These are phyloP conservation scores for Coecobrya sp. DNA, from an alignment of 2,888 invertebrate genomes.

Conservation along the genomic window DNA sequence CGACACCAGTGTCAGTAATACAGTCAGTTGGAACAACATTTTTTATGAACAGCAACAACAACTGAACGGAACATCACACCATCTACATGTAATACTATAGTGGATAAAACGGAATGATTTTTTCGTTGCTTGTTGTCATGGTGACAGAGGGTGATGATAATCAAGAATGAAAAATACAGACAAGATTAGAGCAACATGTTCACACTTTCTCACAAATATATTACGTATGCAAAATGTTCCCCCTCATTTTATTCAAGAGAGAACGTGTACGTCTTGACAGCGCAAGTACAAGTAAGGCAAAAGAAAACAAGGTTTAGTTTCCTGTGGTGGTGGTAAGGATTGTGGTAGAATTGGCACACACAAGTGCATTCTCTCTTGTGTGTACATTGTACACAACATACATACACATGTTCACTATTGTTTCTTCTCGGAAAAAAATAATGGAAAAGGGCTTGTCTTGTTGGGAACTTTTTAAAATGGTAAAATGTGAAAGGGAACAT, in stretches of 20 bases:
- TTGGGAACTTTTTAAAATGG: neutral
- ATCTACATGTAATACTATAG: neutral
- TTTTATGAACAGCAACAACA: too few relatives aligned
- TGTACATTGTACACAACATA: neutral
- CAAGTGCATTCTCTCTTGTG: neutral
- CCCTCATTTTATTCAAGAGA: conserved; percentile 42
- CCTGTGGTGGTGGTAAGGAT: neutral
- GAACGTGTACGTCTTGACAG: conserved; percentile 8
- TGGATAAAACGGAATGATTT: neutral
- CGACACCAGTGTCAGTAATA: neutral
- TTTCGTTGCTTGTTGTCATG: neutral
- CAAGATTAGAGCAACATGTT: conserved; percentile 36
- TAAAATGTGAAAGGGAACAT: neutral
- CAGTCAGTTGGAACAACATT: neutral
- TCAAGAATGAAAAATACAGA: conserved; percentile 18
- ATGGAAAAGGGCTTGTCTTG: neutral
- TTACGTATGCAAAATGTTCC: conserved; percentile 41
- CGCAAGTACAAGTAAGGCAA: neutral
- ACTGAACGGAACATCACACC: neutral
- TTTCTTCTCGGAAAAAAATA: neutral
- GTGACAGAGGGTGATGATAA: conserved; percentile 17
- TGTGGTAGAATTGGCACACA: neutral
- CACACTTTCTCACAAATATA: neutral
- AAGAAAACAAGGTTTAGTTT: neutral
- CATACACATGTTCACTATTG: neutral